Evolutionary conservation across 1,140 invertebrate genomes (phyloP).

Genomic region (Drosophila sturtevanti): DNA sequence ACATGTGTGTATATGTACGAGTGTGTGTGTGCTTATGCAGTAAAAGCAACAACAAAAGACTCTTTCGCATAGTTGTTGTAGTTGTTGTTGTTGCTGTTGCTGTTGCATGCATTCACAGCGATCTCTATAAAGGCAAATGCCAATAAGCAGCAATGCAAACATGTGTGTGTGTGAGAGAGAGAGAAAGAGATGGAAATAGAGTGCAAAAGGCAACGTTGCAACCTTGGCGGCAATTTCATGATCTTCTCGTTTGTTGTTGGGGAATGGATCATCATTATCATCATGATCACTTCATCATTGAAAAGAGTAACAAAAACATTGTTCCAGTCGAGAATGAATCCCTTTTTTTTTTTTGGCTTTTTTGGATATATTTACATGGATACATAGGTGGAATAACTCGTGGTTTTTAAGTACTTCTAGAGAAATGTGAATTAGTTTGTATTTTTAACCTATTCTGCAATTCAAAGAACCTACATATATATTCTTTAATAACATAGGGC

Average conservation of each 20-base stretch:
- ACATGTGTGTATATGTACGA: constrained; percentile 15
- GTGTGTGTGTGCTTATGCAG: constrained; percentile 30
- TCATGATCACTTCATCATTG: not conserved
- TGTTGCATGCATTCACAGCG: not conserved
- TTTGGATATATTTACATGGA: too few relatives aligned
- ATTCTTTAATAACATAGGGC: too few relatives aligned
- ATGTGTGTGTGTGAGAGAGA: too few relatives aligned
- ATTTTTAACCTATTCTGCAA: too few relatives aligned
- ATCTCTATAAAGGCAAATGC: constrained; percentile 3
- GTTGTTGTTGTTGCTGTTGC: not conserved
- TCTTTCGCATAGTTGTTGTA: not conserved
- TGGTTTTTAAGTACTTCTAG: too few relatives aligned
- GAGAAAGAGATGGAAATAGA: not conserved
- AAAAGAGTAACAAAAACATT: not conserved
- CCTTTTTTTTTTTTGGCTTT: constrained; percentile 1
- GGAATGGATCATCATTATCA: not conserved
- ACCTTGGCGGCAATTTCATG: constrained; percentile 7
- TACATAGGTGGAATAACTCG: too few relatives aligned
- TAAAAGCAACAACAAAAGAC: constrained; percentile 21
- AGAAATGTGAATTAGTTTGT: too few relatives aligned
- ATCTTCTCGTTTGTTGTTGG: not conserved
- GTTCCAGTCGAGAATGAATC: not conserved
- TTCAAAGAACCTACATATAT: too few relatives aligned
- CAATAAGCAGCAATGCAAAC: not conserved
- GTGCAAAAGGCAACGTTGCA: not conserved